Conservation (phyloP, 2,888 invertebrate species). For the Coremacera marginata region DNA sequence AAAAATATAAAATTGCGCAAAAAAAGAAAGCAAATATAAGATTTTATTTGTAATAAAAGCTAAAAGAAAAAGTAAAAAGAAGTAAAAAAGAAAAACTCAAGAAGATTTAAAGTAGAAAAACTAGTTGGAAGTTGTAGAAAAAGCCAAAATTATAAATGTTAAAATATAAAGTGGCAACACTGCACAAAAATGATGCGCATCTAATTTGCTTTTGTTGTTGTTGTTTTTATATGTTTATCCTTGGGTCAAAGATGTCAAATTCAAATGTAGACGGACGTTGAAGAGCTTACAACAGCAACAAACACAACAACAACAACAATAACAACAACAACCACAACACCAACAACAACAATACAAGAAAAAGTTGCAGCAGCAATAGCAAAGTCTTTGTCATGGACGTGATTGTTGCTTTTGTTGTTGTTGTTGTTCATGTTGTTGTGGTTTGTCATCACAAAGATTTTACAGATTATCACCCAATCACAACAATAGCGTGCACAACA, state of each 20-base stretch:
- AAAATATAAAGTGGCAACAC: not conserved
- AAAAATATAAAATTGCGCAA: too few species aligned
- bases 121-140: too few species aligned
- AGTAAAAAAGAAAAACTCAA: not conserved
- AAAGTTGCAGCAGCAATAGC: constrained; percentile 28
- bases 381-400: constrained; percentile 34
- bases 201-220: not conserved
- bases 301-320: constrained; percentile 33
- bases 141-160: too few species aligned
- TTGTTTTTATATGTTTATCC: not conserved
- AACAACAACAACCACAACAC: constrained; percentile 25
- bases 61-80: too few species aligned
- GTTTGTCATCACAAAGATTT: constrained; percentile 42
- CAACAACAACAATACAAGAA: constrained; percentile 17
- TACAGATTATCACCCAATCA: constrained; percentile 50
- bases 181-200: not conserved
- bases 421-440: constrained; percentile 13
- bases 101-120: too few species aligned
- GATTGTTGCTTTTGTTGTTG: constrained; percentile 2
- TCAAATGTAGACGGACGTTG: constrained; percentile 18
- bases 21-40: too few species aligned
- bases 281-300: not conserved
- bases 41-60: too few species aligned
- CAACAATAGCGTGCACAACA: constrained; percentile 31
- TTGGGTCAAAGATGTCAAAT: constrained; percentile 34